Conservation (phyloP, 1,140 invertebrate species). For the Orchestia grillus region DNA sequence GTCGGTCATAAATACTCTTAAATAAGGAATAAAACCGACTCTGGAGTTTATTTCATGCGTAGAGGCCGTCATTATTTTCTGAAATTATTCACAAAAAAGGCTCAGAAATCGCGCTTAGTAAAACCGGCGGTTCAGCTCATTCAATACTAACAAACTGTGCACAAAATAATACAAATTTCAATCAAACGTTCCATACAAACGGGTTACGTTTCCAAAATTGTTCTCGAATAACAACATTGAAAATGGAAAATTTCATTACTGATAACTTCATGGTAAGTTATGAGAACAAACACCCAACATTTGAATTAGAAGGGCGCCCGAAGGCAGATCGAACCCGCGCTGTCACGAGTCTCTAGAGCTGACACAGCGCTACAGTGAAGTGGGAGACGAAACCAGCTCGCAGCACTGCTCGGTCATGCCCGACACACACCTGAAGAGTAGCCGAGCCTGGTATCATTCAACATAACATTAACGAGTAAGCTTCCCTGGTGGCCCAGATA, state of each 20-base stretch:
- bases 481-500: background rate
- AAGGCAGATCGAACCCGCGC: no score
- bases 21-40: no score
- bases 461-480: background rate
- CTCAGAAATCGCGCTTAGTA: background rate
- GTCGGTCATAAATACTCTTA: no score
- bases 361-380: no score
- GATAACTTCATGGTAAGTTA: background rate
- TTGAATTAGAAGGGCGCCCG: background rate
- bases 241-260: background rate
- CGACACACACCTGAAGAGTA: background rate
- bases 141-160: background rate
- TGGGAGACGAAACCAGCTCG: no score
- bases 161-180: background rate
- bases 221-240: background rate
- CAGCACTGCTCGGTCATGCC: background rate
- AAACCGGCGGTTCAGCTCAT: background rate
- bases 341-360: no score
- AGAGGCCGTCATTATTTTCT: background rate
- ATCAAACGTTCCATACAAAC: background rate
- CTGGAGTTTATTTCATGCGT: no score
- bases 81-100: background rate
- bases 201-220: no score
- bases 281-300: background rate
- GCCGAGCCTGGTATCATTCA: background rate